These are phyloP conservation scores for Nasonia vitripennis DNA, from an alignment of 1,140 invertebrate species.

Conservation along the genomic window DNA sequence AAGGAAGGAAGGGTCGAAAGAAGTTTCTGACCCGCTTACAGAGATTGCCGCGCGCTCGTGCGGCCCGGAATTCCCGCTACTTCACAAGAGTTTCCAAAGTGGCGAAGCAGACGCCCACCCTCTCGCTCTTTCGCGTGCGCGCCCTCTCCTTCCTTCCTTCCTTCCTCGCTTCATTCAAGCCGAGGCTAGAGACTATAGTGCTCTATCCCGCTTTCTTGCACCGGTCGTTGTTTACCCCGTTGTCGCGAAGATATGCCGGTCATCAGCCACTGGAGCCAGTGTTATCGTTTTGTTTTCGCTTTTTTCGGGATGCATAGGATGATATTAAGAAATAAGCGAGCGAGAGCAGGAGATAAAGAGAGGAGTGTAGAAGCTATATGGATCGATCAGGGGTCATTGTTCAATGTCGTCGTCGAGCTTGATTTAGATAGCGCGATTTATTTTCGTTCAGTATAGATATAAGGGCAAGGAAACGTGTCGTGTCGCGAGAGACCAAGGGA, in stretches of 20 bases:
- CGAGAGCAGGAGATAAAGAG: constrained; percentile 57
- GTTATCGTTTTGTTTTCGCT: constrained; percentile 52
- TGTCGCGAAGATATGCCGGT: neutral
- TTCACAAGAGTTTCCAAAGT: constrained; percentile 72
- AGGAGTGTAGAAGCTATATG: constrained; percentile 57
- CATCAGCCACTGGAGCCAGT: constrained; percentile 44
- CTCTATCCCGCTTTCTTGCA: constrained; percentile 51
- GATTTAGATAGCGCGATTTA: constrained; percentile 65
- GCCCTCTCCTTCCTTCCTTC: neutral
- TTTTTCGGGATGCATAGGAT: constrained; percentile 50
- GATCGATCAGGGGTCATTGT: constrained; percentile 56
- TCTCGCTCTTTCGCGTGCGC: constrained; percentile 43
- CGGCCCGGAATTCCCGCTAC: constrained; percentile 67
- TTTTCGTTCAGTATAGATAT: constrained; percentile 60
- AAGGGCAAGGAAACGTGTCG: constrained; percentile 59
- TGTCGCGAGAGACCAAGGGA: constrained; percentile 49
- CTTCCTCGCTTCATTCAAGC: constrained; percentile 21
- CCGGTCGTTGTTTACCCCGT: constrained; percentile 59
- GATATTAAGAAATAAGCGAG: constrained; percentile 32
- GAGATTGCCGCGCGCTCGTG: constrained; percentile 59
- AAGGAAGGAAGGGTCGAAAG: constrained; percentile 67
- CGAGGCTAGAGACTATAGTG: constrained; percentile 40
- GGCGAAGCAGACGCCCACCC: constrained; percentile 65
- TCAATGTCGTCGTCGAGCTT: constrained; percentile 59
- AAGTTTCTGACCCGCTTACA: constrained; percentile 75